Base-by-base conservation (phyloP, 2,888 invertebrate species). In the Philereme transversata region DNA sequence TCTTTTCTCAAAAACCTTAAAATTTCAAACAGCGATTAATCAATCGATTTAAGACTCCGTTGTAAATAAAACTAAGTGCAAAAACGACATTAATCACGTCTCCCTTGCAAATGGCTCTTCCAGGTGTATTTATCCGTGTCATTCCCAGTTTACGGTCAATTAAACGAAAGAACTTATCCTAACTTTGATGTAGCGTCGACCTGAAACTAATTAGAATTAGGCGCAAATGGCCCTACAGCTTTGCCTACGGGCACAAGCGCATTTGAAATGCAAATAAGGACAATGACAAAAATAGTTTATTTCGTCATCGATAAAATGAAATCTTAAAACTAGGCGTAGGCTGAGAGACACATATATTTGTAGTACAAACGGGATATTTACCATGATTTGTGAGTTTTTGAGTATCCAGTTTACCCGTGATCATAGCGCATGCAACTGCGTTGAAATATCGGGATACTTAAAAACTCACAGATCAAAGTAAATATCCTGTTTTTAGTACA, bases 201-300 rank as follows among this genome's bases (percentile, higher is more conserved):
- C 85, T 85, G 82, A 81, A 86, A 86, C 83, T 87, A 88, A 87
- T 88, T 87, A 88, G 81, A 86, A 86, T 87, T 81, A 82, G 84
- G 81, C 81, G 85, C 80, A 73, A 87, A 88, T 73, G 79, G 73
- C 73, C 74, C 71, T 74, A 74, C 71, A 73, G 73, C 72, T 72
- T 69, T 60, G 53, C 63, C 59, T 59, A 56, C 45, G 22, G 49
- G 11, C 49, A 47, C 54, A 51, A 44, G 36, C 57, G 45, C 52
- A 60, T 48, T 43, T 50, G 22, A 4, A n/a, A 36, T 33, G 9
- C 10, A 8, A 7, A 45, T 10, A 57, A 10, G 3, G 22, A 22
- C 3, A 22, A 22, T 22, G 22, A 22, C 3, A 22, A 22, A 22
- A 22, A 1, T 2, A 2, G 22, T 22, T 22, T 22, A 22, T 22